phyloP scores from a whole-genome alignment of 2,113 vertebrate genomes.

The Ammodramus savannarum region DNA sequence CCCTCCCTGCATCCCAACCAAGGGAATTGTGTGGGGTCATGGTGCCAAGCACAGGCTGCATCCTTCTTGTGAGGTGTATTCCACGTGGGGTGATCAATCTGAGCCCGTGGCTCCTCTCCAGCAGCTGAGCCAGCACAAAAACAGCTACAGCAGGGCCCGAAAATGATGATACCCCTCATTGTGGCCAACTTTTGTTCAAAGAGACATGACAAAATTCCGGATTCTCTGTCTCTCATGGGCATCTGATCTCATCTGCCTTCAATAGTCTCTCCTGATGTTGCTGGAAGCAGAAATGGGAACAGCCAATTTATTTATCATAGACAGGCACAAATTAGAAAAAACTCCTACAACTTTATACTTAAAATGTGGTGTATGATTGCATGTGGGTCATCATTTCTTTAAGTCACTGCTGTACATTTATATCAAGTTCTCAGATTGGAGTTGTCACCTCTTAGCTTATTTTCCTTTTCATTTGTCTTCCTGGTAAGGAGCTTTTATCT shows the following conservation, averaged over 20 bases:
- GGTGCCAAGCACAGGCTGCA: neutral
- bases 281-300: neutral
- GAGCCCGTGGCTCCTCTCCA: neutral
- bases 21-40: neutral
- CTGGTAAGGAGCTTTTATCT: neutral
- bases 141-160: neutral
- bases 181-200: neutral
- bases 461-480: neutral
- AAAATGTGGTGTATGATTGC: neutral
- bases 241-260: neutral
- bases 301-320: neutral
- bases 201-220: neutral
- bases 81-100: neutral
- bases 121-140: conserved; percentile 50
- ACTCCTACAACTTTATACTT: neutral
- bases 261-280: neutral
- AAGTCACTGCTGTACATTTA: neutral
- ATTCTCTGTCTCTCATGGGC: neutral
- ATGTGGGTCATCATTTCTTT: neutral
- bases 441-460: neutral
- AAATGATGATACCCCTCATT: neutral
- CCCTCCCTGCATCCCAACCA: neutral
- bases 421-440: neutral
- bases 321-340: neutral
- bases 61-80: conserved; percentile 1